phyloP scores from a whole-genome alignment of 2,888 invertebrate species.

The Phoenoteleia sp. region DNA sequence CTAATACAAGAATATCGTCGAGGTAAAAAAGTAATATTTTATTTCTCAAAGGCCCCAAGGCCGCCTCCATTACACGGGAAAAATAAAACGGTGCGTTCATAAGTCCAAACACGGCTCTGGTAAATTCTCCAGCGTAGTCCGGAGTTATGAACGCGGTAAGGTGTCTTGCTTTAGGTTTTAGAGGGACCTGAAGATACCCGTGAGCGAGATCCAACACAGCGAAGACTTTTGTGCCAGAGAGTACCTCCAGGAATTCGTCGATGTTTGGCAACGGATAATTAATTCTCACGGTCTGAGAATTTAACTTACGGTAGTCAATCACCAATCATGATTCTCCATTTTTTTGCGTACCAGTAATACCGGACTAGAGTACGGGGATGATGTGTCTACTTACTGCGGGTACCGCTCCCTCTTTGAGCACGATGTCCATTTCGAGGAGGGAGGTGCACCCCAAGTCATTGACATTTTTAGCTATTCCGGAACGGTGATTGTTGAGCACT shows the following conservation, averaged over 20 bases:
- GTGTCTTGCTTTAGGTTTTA: constrained; percentile 59
- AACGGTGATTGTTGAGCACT: not conserved
- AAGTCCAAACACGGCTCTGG: constrained; percentile 76
- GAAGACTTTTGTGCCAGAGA: too few species aligned
- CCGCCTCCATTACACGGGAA: constrained; percentile 60
- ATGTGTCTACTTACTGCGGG: constrained; percentile 6
- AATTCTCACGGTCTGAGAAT: too few species aligned
- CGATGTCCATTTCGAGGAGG: not conserved
- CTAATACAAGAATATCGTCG: constrained; percentile 32
- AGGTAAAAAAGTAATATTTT: constrained; percentile 42
- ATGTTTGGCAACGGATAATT: too few species aligned
- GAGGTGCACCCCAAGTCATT: constrained; percentile 18
- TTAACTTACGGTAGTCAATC: too few species aligned
- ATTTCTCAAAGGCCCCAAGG: constrained; percentile 35
- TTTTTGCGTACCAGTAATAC: constrained; percentile 6
- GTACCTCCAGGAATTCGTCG: too few species aligned
- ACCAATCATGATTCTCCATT: constrained; percentile 5
- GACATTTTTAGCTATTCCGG: not conserved
- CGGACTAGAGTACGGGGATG: constrained; percentile 1
- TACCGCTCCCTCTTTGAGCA: not conserved
- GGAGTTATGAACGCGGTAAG: constrained; percentile 76
- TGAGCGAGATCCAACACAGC: too few species aligned
- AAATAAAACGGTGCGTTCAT: constrained; percentile 78
- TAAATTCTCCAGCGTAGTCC: constrained; percentile 75
- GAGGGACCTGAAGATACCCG: too few species aligned